Conservation (phyloP, 2,888 invertebrate species). For the Tanytarsus gracilentus region DNA sequence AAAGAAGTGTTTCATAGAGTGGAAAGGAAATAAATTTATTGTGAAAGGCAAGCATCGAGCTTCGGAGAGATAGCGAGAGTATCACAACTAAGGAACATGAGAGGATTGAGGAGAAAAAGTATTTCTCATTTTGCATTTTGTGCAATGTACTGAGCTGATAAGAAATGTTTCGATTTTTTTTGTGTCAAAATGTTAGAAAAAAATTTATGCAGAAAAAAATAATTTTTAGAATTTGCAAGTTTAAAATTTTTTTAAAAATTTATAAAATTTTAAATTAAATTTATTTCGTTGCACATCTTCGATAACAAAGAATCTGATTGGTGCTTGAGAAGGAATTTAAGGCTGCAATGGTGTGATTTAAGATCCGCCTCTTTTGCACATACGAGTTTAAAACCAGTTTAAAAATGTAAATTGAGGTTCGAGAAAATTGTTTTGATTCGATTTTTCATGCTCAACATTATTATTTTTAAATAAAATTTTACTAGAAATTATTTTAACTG, state of each 20-base stretch:
- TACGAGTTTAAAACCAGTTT: slow-evolving; percentile 6
- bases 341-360: too few relatives aligned
- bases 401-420: too few relatives aligned
- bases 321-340: slow-evolving; percentile 21
- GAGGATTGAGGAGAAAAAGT: slow-evolving; percentile 7
- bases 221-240: too few relatives aligned
- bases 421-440: background rate
- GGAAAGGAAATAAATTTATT: slow-evolving; percentile 25
- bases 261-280: too few relatives aligned
- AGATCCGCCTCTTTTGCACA: slow-evolving; percentile 7
- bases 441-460: too few relatives aligned
- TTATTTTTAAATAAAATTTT: too few relatives aligned
- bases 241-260: too few relatives aligned
- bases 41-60: slow-evolving; percentile 20
- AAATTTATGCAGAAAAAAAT: background rate
- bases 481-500: too few relatives aligned
- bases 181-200: background rate
- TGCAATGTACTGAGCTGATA: slow-evolving; percentile 26
- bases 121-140: slow-evolving; percentile 28
- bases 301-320: slow-evolving; percentile 16
- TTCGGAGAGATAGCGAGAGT: slow-evolving; percentile 5
- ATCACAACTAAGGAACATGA: background rate
- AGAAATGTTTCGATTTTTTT: slow-evolving; percentile 26
- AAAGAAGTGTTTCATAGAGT: slow-evolving; percentile 17
- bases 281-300: background rate